Evolutionary conservation across 2,888 invertebrate genomes (phyloP).

Genomic region (Drosophila vallismaia): DNA sequence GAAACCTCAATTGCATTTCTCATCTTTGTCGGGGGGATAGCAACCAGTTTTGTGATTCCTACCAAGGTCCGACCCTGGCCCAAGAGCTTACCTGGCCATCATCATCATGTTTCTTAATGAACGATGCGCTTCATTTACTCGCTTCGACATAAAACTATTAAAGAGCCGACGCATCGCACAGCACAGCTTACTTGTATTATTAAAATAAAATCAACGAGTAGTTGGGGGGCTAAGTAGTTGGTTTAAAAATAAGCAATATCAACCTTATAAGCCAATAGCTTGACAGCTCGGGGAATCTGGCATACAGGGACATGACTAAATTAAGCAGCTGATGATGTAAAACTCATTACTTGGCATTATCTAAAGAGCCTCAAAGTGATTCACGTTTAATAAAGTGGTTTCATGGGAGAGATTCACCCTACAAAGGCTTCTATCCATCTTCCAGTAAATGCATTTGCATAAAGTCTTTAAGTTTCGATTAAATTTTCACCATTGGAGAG

Average conservation of each 20-base stretch:
- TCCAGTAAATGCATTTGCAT: background rate
- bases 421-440: background rate
- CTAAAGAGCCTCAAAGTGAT: background rate
- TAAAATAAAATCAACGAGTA: constrained; percentile 21
- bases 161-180: constrained; percentile 31
- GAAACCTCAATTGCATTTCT: constrained; percentile 28
- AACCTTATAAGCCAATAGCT: background rate
- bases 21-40: constrained; percentile 4
- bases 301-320: background rate
- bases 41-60: constrained; percentile 39
- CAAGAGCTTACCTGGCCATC: constrained; percentile 2
- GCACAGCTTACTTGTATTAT: constrained; percentile 30
- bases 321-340: background rate
- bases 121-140: constrained; percentile 56
- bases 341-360: background rate
- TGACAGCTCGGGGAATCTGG: background rate
- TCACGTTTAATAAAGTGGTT: too few relatives aligned
- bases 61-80: constrained; percentile 10
- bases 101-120: constrained; percentile 49
- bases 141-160: constrained; percentile 68
- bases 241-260: constrained; percentile 1
- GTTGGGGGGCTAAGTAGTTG: background rate
- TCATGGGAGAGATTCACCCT: background rate
- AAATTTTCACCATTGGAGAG: background rate
- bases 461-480: background rate